These are phyloP conservation scores for Ips typographus DNA, from an alignment of 1,140 invertebrate species.

Conservation along the genomic window DNA sequence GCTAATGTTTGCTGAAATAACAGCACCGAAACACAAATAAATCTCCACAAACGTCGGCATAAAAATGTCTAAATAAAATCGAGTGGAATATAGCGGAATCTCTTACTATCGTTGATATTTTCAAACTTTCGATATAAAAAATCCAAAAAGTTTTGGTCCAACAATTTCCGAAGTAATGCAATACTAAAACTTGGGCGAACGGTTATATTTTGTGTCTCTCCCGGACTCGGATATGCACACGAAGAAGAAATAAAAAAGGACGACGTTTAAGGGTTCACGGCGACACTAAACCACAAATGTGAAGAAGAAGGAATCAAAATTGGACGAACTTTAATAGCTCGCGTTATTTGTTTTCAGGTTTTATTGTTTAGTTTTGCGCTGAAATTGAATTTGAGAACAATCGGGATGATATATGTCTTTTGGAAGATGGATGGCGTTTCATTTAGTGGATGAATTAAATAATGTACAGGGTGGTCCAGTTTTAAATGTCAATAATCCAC, in stretches of 20 bases:
- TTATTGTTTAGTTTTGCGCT: conserved; percentile 13
- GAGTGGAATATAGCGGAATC: conserved; percentile 4
- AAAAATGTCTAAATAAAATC: conserved; percentile 17
- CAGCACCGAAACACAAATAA: too few relatives aligned
- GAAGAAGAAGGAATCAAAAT: conserved; percentile 27
- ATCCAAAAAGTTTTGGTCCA: conserved; percentile 33
- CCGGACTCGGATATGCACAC: conserved; percentile 21
- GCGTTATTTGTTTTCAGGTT: conserved; percentile 21
- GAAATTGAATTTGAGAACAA: conserved; percentile 5
- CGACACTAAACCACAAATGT: conserved; percentile 33
- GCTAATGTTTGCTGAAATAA: too few relatives aligned
- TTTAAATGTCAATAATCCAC: too few relatives aligned
- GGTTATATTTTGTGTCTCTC: conserved; percentile 28
- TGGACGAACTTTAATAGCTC: conserved; percentile 25
- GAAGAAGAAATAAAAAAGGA: conserved; percentile 28
- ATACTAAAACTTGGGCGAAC: conserved; percentile 31
- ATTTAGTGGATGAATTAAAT: too few relatives aligned
- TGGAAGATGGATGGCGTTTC: too few relatives aligned
- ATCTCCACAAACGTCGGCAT: background rate
- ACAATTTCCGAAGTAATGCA: conserved; percentile 38
- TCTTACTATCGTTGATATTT: conserved; percentile 11
- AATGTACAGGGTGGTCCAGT: too few relatives aligned
- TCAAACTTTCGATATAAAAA: conserved; percentile 34
- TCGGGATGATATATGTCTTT: too few relatives aligned
- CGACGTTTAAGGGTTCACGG: conserved; percentile 27